A percentile compares a stretch with the other conserved stretches of the same genome.
phyloP scores from a whole-genome alignment of 2,888 invertebrate genomes.

The Lutraria lutraria region DNA sequence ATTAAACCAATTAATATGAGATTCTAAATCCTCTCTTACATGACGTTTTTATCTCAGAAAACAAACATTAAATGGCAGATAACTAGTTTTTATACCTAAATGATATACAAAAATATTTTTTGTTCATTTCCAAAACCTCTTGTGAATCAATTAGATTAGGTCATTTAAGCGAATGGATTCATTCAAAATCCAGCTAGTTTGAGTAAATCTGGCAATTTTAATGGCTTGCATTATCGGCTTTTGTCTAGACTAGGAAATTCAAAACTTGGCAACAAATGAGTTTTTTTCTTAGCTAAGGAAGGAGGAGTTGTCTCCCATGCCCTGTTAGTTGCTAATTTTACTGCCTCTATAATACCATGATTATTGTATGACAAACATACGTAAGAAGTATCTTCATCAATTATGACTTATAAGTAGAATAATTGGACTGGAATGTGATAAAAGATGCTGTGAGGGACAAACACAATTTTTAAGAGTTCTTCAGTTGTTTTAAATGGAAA shows the following conservation, averaged over 20 bases:
- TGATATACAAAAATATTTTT: conserved; percentile 13
- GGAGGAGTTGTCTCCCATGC: conserved; percentile 12
- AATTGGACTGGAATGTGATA: background rate
- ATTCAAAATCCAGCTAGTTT: conserved; percentile 15
- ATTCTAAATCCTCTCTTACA: conserved; percentile 1
- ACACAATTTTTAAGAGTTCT: background rate
- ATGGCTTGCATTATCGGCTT: background rate
- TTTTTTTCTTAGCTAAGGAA: background rate
- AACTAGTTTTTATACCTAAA: conserved; percentile 6
- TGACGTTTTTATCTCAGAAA: conserved; percentile 8
- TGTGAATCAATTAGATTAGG: conserved; percentile 17
- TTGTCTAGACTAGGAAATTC: conserved; percentile 23
- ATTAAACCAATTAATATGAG: conserved; percentile 19
- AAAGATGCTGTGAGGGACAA: background rate
- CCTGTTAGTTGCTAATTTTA: background rate
- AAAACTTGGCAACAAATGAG: background rate
- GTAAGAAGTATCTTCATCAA: no score
- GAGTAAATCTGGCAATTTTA: conserved; percentile 18
- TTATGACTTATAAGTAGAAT: background rate
- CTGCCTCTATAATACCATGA: conserved; percentile 9
- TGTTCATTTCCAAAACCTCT: conserved; percentile 18
- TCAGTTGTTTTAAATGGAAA: background rate
- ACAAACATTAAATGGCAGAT: conserved; percentile 18
- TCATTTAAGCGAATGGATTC: conserved; percentile 16
- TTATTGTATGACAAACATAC: background rate